These are phyloP conservation scores for Meloe dianella DNA, from an alignment of 2,888 invertebrate genomes.

Conservation along the genomic window DNA sequence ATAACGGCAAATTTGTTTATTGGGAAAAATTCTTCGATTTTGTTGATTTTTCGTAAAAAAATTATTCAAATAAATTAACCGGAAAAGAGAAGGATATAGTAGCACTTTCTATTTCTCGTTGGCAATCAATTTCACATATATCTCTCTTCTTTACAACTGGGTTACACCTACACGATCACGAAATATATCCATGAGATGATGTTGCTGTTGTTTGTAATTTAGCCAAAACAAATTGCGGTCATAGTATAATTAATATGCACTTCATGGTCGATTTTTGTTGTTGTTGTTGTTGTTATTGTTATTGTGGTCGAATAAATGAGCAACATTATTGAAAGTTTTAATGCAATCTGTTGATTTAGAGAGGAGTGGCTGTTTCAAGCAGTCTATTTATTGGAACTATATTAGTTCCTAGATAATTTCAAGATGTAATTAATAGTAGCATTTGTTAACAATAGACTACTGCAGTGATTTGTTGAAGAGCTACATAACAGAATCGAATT, in stretches of 20 bases:
- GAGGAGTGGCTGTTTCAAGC: neutral
- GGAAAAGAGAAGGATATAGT: neutral
- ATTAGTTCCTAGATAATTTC: constrained; percentile 4
- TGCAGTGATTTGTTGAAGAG: neutral
- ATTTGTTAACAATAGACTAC: constrained; percentile 12
- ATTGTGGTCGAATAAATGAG: neutral
- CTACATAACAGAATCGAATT: neutral
- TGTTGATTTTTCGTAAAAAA: neutral
- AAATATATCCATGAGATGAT: neutral
- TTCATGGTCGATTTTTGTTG: neutral
- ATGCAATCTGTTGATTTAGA: neutral
- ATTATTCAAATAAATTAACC: neutral
- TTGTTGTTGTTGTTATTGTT: neutral
- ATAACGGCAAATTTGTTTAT: neutral
- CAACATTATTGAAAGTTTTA: constrained; percentile 8
- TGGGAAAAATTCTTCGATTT: too few species aligned
- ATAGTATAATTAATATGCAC: neutral
- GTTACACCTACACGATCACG: constrained; percentile 7
- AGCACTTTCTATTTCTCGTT: constrained; percentile 9
- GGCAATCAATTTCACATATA: neutral
- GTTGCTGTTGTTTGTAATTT: neutral
- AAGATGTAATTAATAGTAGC: constrained; percentile 6
- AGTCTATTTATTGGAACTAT: neutral
- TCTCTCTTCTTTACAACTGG: constrained; percentile 9
- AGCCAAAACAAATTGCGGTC: constrained; percentile 8